A percentile compares a stretch with the other conserved stretches of the same genome.
These are phyloP conservation scores for Blennius ocellaris DNA, from an alignment of 2,113 vertebrate genomes.

Conservation along the genomic window DNA sequence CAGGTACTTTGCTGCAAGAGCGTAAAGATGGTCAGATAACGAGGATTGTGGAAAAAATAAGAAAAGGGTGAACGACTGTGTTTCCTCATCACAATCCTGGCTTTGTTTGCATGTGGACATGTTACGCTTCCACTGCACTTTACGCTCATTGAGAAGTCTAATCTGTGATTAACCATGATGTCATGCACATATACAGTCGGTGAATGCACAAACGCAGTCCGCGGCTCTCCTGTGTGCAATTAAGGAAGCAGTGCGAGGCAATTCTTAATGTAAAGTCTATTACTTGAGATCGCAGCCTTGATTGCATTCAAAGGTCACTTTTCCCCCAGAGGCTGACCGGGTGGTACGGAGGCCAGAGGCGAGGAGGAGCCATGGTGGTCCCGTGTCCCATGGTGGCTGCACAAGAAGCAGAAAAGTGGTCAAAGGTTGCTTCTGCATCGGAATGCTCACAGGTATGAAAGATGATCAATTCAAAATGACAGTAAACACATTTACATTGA, in stretches of 20 bases:
- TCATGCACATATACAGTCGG: conserved; percentile 45
- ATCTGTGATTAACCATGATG: conserved; percentile 75
- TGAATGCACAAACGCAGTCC: conserved; percentile 4
- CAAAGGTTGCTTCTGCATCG: too few relatives aligned
- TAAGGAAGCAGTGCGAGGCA: conserved; percentile 52
- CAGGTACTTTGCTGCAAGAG: neutral
- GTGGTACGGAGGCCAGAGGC: neutral
- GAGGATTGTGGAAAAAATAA: neutral
- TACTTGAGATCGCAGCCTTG: conserved; percentile 58
- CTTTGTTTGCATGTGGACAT: conserved; percentile 63
- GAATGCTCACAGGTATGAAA: too few relatives aligned
- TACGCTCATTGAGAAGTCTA: conserved; percentile 64
- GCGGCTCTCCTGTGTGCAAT: conserved; percentile 64
- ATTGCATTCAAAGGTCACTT: conserved; percentile 62
- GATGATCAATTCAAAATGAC: too few relatives aligned
- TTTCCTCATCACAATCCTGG: conserved; percentile 55
- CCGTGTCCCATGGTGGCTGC: neutral
- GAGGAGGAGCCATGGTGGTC: conserved; percentile 38
- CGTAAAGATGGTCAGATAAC: conserved; percentile 14
- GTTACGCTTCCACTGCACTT: conserved; percentile 57
- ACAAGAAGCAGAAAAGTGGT: neutral
- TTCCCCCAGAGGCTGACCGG: neutral
- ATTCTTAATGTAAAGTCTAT: conserved; percentile 69
- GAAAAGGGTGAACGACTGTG: conserved; percentile 13
- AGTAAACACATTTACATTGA: too few relatives aligned